Base-by-base conservation (phyloP, 2,888 invertebrate species). In the Onthophagus sagittarius region DNA sequence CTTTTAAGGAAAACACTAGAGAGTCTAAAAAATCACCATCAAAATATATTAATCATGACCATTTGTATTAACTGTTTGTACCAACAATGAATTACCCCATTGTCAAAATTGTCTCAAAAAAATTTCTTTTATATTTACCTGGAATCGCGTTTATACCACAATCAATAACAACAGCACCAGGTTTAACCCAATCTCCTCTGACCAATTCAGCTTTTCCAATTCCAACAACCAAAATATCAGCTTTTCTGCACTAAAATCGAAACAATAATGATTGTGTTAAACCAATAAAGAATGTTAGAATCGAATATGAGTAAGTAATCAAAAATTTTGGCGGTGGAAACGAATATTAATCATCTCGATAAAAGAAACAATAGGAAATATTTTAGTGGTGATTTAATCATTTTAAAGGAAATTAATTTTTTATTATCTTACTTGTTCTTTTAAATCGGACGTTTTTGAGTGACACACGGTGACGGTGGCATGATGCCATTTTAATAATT, bases 401-500 rank as follows among this genome's bases (percentile, higher is more conserved):
- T 69, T 13, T 64, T 75, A 63, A 31, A 63, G 23, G 23, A 71
- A 64, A 39, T 32, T 9, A 13, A 73, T 65, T 62, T 15, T 14
- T 64, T 39, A 64, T 0, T 53, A 15, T 78, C 85, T 78, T 82
- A 95, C 95, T 82, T 93, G 89, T 84, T 90, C 89, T 72, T 90
- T 89, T 75, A 98, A 86, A 84, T 97, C 90, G 81, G 90, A 91
- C 0, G 99, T 99, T 86, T 92, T 94, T 0, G 99, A 98, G 85
- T 99, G 99, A 81, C 99, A 99, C 62, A 97, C 91, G 0, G 99
- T 99, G 2, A 98, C 98, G 0, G 99, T 99, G 0, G 97, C 98
- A 85, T 99, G 90, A 79, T 96, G 91, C 98, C 98, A 99, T 84
- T 97, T 95, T 62, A 99, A 89, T 33, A 99, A 88, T 85, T 98